Evolutionary conservation across 1,140 invertebrate genomes (phyloP), one percentile per base, ranked within the genome.

Genomic region (Agrilus planipennis): DNA sequence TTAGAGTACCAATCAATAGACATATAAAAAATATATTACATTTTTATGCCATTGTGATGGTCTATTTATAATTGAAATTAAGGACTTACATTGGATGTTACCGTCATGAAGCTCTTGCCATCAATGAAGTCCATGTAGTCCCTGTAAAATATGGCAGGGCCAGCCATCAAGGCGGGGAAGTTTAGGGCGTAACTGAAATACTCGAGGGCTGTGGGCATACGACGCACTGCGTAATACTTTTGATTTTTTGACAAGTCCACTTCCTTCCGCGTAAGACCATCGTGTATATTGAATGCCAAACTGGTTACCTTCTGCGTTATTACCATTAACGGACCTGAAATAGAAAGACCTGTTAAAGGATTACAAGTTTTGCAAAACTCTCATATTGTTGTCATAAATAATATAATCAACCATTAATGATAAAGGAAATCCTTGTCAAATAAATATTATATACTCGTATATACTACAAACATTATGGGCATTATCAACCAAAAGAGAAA

Each of bases 241-340:
- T 88, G 85, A 20, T 72, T 72, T 35, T 71, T 66, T 18, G 75
- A 79, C 18, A 89, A 56, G 17, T 81, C 71, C 41, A 78, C 71
- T 46, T 77, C 65, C 41, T 73, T 70, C 25, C 72, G 67, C 6
- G 66, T 65, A 22, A 80, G 55, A 10, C 88, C 92, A 68, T 98
- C 93, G 62, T 94, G 84, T 25, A 95, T 62, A 53, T 77, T 84
- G 63, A 90, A 96, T 1, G 91, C 92, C 23, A 97, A 62, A 53
- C 84, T 87, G 19, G 89, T 93, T 7, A 95, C 79, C 68, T 94
- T 92, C 64, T 97, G 91, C 2, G 88, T 90, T 46, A 90, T 84
- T n/a, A 98, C 88, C 94, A 98, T 98, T 46, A 97, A 60, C 34
- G 77, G 92, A 62, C 71, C 89, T 89, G 32, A 16, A 34, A 31